Base-by-base conservation (phyloP, 1,140 invertebrate genomes). In the Bicyclus anynana region DNA sequence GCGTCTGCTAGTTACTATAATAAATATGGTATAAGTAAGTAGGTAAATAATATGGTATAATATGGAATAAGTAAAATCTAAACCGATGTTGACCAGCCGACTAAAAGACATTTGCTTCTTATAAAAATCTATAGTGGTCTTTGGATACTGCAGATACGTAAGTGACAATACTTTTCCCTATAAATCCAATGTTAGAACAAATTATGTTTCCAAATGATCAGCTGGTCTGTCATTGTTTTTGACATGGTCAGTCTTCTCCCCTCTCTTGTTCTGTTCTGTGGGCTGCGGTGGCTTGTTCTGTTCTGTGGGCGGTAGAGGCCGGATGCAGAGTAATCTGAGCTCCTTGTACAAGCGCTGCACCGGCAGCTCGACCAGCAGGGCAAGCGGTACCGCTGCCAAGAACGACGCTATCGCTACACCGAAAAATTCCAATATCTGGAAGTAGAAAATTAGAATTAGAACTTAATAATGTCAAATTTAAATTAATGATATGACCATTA, bases 341-440 rank as follows among this genome's bases (percentile, higher is more conserved):
- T 75, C 77, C 20, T 70, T 62, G 54, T 75, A 67, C 26, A 87
- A 72, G 3, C 72, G 66, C 66, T 74, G 73, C 35, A 64, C 67
- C 10, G 84, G 84, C 3, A 84, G 20, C 63, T 87, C 84, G 53
- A 87, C 80, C 20, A 84, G 71, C 44, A 87, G 57, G 2, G 84
- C 82, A 21, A 87, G 73, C 0, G 80, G 82, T 16, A 85, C 23
- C 21, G 84, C 84, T n/a, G 77, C 74, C 52, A 69, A 33, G 58
- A 79, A 87, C 5, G 84, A 80, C 21, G 75, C 57, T 0, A 65
- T 65, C 0, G 77, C 72, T 16, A 83, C 74, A 18, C 80, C 82
- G 55, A 77, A 77, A 75, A 78, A 80, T 35, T 85, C 75, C 37
- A 74, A 51, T 23, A 80, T 67, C 82, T 87, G 64, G 0, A 29